Base-by-base conservation (phyloP, 30 jellyfish, hydroid and myxozoan genomes). In the Chrysaora quinquecirrha region DNA sequence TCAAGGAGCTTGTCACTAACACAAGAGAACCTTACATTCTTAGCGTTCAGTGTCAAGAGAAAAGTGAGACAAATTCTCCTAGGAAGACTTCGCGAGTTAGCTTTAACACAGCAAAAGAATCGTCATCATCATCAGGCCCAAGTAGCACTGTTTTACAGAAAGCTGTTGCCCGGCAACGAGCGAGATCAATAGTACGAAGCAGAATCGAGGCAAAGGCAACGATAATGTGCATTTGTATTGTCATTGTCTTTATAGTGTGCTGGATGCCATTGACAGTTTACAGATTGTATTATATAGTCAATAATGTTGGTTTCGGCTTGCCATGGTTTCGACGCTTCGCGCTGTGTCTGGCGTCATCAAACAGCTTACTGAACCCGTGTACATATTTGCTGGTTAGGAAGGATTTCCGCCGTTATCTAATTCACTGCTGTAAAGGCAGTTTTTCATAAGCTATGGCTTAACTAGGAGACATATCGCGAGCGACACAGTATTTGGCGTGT, bases 241-340 rank as follows among this genome's bases (percentile, higher is more conserved):
- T 66, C 9, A 12, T 7, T 12, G 6, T 66, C 1, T 66, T 66
- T n/a, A 43, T 31, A 28, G 9, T 66, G 29, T 66, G 78, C 58
- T 66, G 78, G 78, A 33, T 24, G 29, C 78, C 78, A 30, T 33
- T 66, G 19, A 19, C 9, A 25, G 58, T 43, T 1, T 66, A 66
- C 27, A 58, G 78, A 1, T 33, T 66, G 48, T 22, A 20, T 11
- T 66, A 66, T 23, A 43, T 28, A 3, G 4, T 25, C 52, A 30
- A 12, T 24, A 30, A 23, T 21, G 31, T 21, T 1, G 30, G 61
- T 10, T 66, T 66, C 18, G 1, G 31, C 28, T 11, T 66, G 58
- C 78, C 78, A 30, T 66, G 78, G 78, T 66, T 28, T 31, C 58
- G 78, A 30, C 56, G 78, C 48, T 43, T 66, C 58, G 78, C 78